Evolutionary conservation across 2,888 invertebrate genomes (phyloP).

Genomic region (Pristionchus exspectatus): DNA sequence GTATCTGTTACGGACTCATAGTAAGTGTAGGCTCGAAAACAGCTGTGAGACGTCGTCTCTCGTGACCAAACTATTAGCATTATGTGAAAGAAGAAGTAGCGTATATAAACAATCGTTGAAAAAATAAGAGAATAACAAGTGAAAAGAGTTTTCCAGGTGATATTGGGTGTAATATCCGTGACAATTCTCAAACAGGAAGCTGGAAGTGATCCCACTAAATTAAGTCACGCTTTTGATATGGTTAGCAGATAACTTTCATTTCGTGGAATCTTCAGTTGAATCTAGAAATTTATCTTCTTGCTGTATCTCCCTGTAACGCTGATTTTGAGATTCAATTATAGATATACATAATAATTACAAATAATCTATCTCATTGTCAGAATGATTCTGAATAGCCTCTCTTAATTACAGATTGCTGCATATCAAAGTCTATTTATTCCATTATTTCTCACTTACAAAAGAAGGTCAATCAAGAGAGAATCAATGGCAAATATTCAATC

Average conservation of each 20-base stretch:
- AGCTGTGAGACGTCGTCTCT: neutral
- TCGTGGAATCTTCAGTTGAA: no score
- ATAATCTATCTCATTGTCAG: neutral
- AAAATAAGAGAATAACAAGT: neutral
- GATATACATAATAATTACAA: no score
- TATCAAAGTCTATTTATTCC: constrained; percentile 32
- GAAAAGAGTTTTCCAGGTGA: neutral
- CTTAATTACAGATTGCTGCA: neutral
- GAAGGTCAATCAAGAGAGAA: neutral
- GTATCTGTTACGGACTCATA: neutral
- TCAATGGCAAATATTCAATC: constrained; percentile 4
- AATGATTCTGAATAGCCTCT: neutral
- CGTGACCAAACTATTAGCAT: neutral
- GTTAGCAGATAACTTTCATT: neutral
- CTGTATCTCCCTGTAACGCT: no score
- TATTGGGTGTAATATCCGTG: neutral
- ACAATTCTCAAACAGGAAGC: neutral
- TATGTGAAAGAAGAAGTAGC: neutral
- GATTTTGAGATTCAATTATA: no score
- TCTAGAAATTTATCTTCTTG: neutral
- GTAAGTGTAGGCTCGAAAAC: neutral
- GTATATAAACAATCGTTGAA: neutral
- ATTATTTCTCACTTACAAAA: constrained; percentile 8
- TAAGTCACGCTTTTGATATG: constrained; percentile 18
- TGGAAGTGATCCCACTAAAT: constrained; percentile 6